Evolutionary conservation across 2,113 vertebrate species (phyloP), one percentile per base, ranked within the genome.

Genomic region (Cebus imitator): DNA sequence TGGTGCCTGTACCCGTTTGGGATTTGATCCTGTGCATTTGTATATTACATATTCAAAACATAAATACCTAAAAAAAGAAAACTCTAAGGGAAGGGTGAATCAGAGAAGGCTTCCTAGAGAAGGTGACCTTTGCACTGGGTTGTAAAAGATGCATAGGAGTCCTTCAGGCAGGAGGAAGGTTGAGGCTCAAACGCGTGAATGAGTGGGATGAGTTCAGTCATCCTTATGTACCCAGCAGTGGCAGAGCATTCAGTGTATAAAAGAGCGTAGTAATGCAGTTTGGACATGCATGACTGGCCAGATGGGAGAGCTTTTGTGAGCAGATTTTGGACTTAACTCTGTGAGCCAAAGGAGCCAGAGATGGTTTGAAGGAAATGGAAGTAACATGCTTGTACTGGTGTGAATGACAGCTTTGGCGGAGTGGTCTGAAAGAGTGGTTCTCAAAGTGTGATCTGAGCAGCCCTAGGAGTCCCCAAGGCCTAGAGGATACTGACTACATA

Each of bases 11-110:
- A 43, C 45, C 14, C 8, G 76, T 92, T 83, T 86, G 52, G 78
- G 80, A 89, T 90, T 82, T 75, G 82, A 79, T 89, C 48, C 48
- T 64, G n/a, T 90, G 37, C 14, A 32, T 70, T 89, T 96, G 25
- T 50, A 85, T 87, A 64, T 64, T 90, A 72, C 32, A 52, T 85
- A 61, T 35, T 70, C 7, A 83, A 72, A 89, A 50, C 43, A n/a
- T 70, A 73, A 73, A 57, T 57, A 64, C 35, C 37, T 72, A 70
- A 80, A 94, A 93, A 50, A 57, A 78, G 52, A 84, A 86, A 86
- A 82, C 14, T 58, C 18, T 16, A 55, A 86, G 16, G 66, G 37
- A 55, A 87, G 25, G 6, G 25, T 85, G 23, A 94, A 78, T 91
- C 90, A 68, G 72, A 55, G 66, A 96, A 92, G 13, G 58, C 87